A percentile compares a stretch with the other conserved stretches of the same genome.
Evolutionary conservation across 2,888 invertebrate genomes (phyloP).

Genomic region (Ichneumon xanthorius): DNA sequence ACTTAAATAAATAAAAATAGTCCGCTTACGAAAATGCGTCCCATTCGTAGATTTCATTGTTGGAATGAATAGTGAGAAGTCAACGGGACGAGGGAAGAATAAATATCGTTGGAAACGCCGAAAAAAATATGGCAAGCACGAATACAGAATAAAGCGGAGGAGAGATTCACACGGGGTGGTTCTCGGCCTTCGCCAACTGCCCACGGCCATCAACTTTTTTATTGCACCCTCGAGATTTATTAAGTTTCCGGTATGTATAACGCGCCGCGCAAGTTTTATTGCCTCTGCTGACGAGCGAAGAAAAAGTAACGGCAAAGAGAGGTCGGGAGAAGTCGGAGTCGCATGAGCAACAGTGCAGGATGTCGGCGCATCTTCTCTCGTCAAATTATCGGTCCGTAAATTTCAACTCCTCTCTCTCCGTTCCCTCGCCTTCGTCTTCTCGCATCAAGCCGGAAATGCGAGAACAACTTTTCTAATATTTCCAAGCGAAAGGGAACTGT

Average conservation of each 20-base stretch:
- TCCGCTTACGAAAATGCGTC: conserved; percentile 42
- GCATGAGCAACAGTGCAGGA: conserved; percentile 26
- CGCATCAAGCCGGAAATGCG: conserved; percentile 54
- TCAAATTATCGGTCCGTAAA: conserved; percentile 70
- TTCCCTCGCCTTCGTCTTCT: conserved; percentile 17
- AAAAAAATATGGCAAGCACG: conserved; percentile 45
- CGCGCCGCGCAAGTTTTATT: conserved; percentile 66
- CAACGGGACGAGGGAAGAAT: conserved; percentile 34
- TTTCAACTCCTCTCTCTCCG: conserved; percentile 25
- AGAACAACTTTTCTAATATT: conserved; percentile 75
- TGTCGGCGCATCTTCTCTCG: conserved; percentile 58
- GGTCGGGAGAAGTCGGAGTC: conserved; percentile 32
- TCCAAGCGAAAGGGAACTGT: conserved; percentile 66
- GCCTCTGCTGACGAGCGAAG: conserved; percentile 53
- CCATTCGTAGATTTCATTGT: conserved; percentile 45
- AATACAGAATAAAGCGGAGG: conserved; percentile 36
- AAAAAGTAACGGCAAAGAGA: conserved; percentile 15
- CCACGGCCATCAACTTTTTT: conserved; percentile 68
- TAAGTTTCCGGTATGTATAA: conserved; percentile 67
- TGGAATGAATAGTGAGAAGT: conserved; percentile 36
- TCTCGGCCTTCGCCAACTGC: conserved; percentile 7
- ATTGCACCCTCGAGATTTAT: conserved; percentile 68
- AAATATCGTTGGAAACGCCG: conserved; percentile 38
- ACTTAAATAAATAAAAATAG: conserved; percentile 32
- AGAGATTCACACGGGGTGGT: conserved; percentile 13